A percentile compares a stretch with the other conserved stretches of the same genome.
Evolutionary conservation across 1,140 invertebrate genomes (phyloP).

Genomic region (Chionoecetes opilio): DNA sequence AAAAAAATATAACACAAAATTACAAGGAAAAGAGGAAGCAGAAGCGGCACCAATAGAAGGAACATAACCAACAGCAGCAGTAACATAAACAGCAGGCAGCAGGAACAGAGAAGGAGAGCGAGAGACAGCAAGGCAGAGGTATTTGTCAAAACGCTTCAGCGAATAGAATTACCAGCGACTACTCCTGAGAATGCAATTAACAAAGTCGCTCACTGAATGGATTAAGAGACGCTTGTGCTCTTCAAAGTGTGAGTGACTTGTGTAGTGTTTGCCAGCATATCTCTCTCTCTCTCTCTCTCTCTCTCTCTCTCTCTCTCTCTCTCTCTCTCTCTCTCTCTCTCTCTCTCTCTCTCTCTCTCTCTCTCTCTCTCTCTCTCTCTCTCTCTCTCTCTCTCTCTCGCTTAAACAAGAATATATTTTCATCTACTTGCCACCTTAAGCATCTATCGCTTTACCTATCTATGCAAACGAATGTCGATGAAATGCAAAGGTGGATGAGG

Average conservation of each 20-base stretch:
- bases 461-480: not conserved
- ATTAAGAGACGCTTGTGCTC: constrained; percentile 52
- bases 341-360: not conserved
- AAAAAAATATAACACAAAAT: not conserved
- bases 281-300: constrained; percentile 40
- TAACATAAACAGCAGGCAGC: not conserved
- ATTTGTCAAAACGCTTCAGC: constrained; percentile 56
- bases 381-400: too few relatives aligned
- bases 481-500: not conserved
- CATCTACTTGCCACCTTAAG: not conserved
- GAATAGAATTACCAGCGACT: constrained; percentile 40
- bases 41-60: not conserved
- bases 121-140: constrained; percentile 18
- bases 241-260: constrained; percentile 54
- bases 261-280: constrained; percentile 31
- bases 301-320: constrained; percentile 30
- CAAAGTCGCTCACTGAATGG: constrained; percentile 57
- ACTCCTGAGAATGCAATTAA: constrained; percentile 65
- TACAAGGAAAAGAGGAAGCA: not conserved
- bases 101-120: not conserved
- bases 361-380: too few relatives aligned
- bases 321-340: not conserved
- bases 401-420: not conserved
- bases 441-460: not conserved
- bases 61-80: not conserved